Base-by-base conservation (phyloP, 2,888 invertebrate genomes). In the Agrochola lota region DNA sequence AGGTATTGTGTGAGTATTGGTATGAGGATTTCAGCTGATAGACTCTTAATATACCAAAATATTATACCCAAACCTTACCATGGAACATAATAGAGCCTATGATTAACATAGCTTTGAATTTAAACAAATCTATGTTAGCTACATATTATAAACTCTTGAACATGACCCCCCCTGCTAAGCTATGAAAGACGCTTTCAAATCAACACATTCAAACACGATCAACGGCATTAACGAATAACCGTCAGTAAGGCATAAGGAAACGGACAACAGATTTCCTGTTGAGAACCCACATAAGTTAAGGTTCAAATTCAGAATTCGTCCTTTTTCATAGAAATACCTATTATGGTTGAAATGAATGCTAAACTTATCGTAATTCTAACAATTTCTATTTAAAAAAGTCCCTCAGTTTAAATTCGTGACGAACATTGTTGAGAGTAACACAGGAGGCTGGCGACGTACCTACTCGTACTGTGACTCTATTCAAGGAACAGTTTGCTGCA, bases 401-500 rank as follows among this genome's bases (percentile, higher is more conserved):
- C 46, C 3, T 77, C 64, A 4, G 70, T 74, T 72, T 52, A 73
- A 89, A 80, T 76, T 84, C 76, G 70, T 74, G 74, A 67, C 71
- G 62, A 78, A 83, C 78, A 85, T 77, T 74, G 87, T 80, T 85
- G 77, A 78, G 74, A 79, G 81, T 87, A 89, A 85, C 85, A 79
- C 81, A 75, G 81, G 84, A 88, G 87, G 77, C 84, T 87, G 88
- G 74, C 86, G 78, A 81, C 82, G 88, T 91, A 91, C 91, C 89
- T 90, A 91, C 90, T 78, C 75, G 83, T 74, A 85, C 90, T 87
- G 90, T 92, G 92, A 90, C 94, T 94, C 96, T 95, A 96, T 96
- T 96, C 96, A 96, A 93, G 94, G 94, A 95, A 95, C 95, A 95
- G 92, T 96, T 96, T 93, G 93, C 92, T 91, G 95, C 96, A 96